These are phyloP conservation scores for Semnopithecus entellus DNA, from an alignment of 2,113 vertebrate species.

Conservation along the genomic window DNA sequence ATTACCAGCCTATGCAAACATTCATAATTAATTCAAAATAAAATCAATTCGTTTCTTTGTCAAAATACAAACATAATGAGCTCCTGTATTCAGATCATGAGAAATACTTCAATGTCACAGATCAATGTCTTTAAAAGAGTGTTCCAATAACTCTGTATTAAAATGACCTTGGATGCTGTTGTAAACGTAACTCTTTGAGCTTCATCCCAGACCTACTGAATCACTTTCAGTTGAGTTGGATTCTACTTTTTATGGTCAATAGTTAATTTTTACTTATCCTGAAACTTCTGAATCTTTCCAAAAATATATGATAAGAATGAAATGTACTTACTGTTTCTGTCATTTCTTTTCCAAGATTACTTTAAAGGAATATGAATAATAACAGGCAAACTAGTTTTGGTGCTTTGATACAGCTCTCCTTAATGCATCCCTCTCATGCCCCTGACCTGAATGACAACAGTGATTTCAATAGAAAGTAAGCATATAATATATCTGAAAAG, in stretches of 20 bases:
- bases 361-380: neutral
- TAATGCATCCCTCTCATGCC: neutral
- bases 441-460: neutral
- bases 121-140: neutral
- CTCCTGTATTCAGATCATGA: neutral
- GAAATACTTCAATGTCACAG: neutral
- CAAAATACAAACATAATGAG: neutral
- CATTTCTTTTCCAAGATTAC: neutral
- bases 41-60: neutral
- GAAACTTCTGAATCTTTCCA: neutral
- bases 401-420: neutral
- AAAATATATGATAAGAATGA: neutral
- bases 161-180: neutral
- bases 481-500: neutral
- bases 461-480: neutral
- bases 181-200: neutral
- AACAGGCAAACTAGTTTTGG: neutral
- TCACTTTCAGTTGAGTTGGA: neutral
- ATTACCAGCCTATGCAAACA: neutral
- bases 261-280: neutral
- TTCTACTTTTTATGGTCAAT: neutral
- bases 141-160: neutral
- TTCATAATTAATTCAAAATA: neutral
- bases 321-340: neutral
- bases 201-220: neutral